Base-by-base conservation (phyloP, 1,140 invertebrate genomes). In the Eriosoma lanigerum region DNA sequence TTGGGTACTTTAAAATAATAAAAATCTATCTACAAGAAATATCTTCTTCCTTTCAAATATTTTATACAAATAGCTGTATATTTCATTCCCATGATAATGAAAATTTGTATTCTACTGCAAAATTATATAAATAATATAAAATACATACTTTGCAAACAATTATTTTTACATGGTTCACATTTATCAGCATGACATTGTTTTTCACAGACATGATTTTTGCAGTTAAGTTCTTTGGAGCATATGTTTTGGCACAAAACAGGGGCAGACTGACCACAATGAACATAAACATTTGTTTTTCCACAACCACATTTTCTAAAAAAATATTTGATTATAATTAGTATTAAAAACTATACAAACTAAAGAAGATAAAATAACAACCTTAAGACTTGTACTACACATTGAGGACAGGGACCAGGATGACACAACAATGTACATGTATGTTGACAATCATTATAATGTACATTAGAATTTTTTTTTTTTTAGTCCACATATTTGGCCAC, bases 331-430 rank as follows among this genome's bases (percentile, higher is more conserved):
- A 26, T 60, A 12, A 44, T 38, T 21, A 64, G 3, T 24, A 32
- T 50, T n/a, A 38, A 64, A 81, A 78, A 64, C 24, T 4, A 32
- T n/a, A 38, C 48, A 81, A 78, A 64, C 24, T 4, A 32, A 52
- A 50, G 21, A 29, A 8, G 0, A 29, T 19, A 10, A 72, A 72
- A 29, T 52, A 52, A 29, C 3, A 72, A 83, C 81, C 83, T 90
- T 38, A 83, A 84, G 66, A 90, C 87, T 83, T 89, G 88, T 17
- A 87, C 85, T 46, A 85, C 85, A 82, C 87, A 88, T 4, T 84
- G 90, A 12, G 96, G 94, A 85, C 93, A 94, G 0, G 92, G 91
- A 0, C 93, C 97, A 1, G 97, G 96, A 86, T 99, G 97, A 85
- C 97, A 98, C 0, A 95, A 87, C 81, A 96, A 85, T 4, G 90